phyloP scores from a whole-genome alignment of 1,140 invertebrate species.

The Halictus rubicundus region DNA sequence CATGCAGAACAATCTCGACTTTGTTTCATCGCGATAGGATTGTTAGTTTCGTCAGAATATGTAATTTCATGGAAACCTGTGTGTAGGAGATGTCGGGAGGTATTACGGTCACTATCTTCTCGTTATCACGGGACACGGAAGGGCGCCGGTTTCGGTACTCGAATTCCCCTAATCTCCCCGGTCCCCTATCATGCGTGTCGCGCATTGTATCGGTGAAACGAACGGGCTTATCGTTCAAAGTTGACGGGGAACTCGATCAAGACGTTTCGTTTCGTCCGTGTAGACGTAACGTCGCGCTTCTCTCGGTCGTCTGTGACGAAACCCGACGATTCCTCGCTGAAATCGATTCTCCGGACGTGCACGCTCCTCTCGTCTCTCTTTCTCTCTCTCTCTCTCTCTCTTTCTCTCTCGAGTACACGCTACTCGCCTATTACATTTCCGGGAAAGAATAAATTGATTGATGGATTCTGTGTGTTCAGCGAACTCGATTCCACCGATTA shows the following conservation, averaged over 20 bases:
- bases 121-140: background rate
- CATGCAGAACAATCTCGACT: background rate
- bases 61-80: background rate
- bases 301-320: background rate
- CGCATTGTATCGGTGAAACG: background rate
- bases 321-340: background rate
- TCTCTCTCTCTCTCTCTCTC: no score
- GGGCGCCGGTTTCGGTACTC: background rate
- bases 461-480: background rate
- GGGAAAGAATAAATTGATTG: constrained; percentile 5
- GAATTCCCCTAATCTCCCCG: background rate
- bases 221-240: background rate
- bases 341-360: background rate
- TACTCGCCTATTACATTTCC: background rate
- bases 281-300: background rate
- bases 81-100: background rate
- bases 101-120: no score
- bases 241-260: background rate
- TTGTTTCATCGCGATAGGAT: background rate
- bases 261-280: background rate
- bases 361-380: no score
- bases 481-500: background rate
- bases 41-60: background rate
- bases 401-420: background rate
- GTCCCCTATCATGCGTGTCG: background rate